These are phyloP conservation scores for Phyllostomus discolor DNA, from an alignment of 2,113 vertebrate genomes.

Conservation along the genomic window DNA sequence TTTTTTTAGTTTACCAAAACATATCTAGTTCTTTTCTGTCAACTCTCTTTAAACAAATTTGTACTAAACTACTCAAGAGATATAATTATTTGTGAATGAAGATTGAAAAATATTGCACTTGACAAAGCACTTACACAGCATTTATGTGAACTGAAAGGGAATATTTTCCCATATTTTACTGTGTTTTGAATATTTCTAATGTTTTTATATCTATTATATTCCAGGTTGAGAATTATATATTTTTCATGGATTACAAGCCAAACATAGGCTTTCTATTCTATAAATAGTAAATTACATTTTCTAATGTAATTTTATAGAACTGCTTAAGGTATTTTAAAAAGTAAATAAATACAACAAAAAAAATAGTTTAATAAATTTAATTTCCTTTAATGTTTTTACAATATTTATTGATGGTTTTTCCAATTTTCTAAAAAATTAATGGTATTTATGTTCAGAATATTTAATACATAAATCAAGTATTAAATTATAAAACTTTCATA, in stretches of 20 bases:
- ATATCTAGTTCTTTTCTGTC: not conserved
- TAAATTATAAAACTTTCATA: constrained; percentile 1
- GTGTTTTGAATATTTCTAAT: constrained; percentile 1
- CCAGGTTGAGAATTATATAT: not conserved
- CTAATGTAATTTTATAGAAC: not conserved
- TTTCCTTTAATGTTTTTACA: not conserved
- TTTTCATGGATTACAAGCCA: constrained; percentile 16
- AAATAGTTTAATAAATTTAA: not conserved
- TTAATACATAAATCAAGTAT: not conserved
- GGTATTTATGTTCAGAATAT: not conserved
- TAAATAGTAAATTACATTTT: not conserved
- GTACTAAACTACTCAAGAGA: not conserved
- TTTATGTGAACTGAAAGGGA: not conserved
- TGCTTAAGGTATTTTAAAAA: not conserved
- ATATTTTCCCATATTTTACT: not conserved
- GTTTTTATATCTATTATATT: not conserved
- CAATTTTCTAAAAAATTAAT: not conserved
- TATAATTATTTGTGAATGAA: not conserved
- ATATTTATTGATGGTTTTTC: not conserved
- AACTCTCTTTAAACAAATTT: not conserved
- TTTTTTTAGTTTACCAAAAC: not conserved
- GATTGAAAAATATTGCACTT: not conserved
- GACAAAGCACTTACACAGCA: not conserved
- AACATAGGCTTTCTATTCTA: not conserved
- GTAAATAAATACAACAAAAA: constrained; percentile 15